Evolutionary conservation across 2,888 invertebrate genomes (phyloP).

Genomic region (Clanis bilineata): DNA sequence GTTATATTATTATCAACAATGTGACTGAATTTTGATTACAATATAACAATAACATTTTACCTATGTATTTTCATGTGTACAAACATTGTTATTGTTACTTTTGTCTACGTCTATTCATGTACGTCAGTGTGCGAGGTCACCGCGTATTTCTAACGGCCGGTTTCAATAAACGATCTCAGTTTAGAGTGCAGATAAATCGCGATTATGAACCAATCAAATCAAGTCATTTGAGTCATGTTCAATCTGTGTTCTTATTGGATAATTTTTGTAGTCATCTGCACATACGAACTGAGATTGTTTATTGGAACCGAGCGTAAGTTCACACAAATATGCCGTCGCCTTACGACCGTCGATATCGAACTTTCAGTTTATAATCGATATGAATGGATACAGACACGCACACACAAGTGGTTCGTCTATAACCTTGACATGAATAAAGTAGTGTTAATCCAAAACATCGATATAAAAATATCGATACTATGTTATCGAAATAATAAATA

Average conservation of each 20-base stretch:
- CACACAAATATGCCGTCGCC: neutral
- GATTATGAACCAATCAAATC: too few species aligned
- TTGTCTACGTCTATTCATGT: neutral
- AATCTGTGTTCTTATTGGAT: too few species aligned
- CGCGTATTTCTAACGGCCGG: neutral
- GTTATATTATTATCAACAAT: too few species aligned
- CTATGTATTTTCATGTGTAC: neutral
- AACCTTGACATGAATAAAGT: constrained; percentile 17
- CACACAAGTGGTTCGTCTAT: constrained; percentile 14
- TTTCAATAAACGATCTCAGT: too few species aligned
- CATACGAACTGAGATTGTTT: too few species aligned
- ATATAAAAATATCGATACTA: neutral
- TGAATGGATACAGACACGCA: constrained; percentile 31
- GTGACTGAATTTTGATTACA: too few species aligned
- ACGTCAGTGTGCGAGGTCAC: neutral
- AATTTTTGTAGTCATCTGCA: too few species aligned
- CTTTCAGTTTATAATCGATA: constrained; percentile 28
- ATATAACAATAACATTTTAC: too few species aligned
- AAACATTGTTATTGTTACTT: neutral
- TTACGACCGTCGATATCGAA: constrained; percentile 18
- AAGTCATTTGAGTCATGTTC: too few species aligned
- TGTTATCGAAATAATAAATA: too few species aligned
- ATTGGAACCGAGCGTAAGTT: too few species aligned
- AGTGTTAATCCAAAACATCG: neutral
- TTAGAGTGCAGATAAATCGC: too few species aligned